These are phyloP conservation scores for Abscondita cerata DNA, from an alignment of 2,888 invertebrate genomes.

Conservation along the genomic window DNA sequence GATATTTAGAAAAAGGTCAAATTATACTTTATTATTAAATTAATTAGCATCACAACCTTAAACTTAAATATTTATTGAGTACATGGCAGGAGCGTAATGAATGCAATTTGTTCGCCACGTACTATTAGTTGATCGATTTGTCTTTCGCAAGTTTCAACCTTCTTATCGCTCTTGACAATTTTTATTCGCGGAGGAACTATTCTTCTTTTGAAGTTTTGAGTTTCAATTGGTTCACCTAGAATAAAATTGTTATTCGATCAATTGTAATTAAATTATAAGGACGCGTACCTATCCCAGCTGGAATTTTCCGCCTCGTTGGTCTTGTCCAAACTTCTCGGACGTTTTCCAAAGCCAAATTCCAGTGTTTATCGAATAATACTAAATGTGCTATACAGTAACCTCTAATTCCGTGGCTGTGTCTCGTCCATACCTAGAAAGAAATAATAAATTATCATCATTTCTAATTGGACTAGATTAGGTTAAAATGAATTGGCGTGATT, in stretches of 20 bases:
- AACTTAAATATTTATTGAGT: too few species aligned
- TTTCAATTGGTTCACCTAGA: too few species aligned
- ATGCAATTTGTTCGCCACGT: slow-evolving; percentile 79
- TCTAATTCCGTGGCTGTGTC: slow-evolving; percentile 74
- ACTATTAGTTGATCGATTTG: slow-evolving; percentile 73
- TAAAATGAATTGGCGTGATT: slow-evolving; percentile 18
- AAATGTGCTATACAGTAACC: slow-evolving; percentile 82
- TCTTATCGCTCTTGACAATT: slow-evolving; percentile 66
- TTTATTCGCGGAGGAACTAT: slow-evolving; percentile 59
- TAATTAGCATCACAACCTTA: too few species aligned
- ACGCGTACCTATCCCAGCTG: slow-evolving; percentile 64
- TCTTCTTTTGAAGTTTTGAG: neutral
- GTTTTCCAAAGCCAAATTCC: slow-evolving; percentile 87
- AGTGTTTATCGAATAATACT: slow-evolving; percentile 91
- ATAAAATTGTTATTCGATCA: too few species aligned
- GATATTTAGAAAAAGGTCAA: too few species aligned
- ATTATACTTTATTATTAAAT: too few species aligned
- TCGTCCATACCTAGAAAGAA: slow-evolving; percentile 71
- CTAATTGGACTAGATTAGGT: neutral
- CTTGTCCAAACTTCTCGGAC: slow-evolving; percentile 83
- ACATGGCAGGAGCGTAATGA: slow-evolving; percentile 54
- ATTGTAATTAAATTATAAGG: neutral
- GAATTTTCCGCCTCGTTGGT: slow-evolving; percentile 66
- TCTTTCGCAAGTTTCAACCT: slow-evolving; percentile 71
- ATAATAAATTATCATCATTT: slow-evolving; percentile 10